Percentiles rank a stretch among this genome's conserved stretches.
Evolutionary conservation across 1,140 invertebrate species (phyloP).

Genomic region (Ceratoteleas bidentatus): DNA sequence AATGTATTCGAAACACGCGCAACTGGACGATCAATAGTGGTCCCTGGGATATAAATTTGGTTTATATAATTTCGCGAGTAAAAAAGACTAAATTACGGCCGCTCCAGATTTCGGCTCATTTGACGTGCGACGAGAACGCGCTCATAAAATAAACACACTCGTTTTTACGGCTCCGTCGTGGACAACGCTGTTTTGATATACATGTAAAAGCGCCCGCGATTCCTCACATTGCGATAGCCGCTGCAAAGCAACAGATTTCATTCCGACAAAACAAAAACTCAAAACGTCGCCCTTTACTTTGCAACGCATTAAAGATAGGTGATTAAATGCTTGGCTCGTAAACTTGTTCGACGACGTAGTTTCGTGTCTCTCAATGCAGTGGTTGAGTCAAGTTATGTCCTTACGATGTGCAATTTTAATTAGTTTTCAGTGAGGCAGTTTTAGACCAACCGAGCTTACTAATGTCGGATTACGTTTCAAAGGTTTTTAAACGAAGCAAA

Average conservation of each 20-base stretch:
- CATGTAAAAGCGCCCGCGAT: conserved; percentile 13
- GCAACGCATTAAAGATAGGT: conserved; percentile 17
- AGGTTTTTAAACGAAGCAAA: too few relatives aligned
- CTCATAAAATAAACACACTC: conserved; percentile 27
- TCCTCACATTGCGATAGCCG: conserved; percentile 11
- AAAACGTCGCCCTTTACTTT: background rate
- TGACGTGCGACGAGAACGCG: conserved; percentile 21
- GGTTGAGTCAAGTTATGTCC: conserved; percentile 6
- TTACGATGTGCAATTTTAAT: conserved; percentile 24
- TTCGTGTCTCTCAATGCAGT: conserved; percentile 7
- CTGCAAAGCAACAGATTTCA: conserved; percentile 28
- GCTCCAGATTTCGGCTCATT: conserved; percentile 40
- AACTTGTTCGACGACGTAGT: conserved; percentile 11
- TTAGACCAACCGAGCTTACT: background rate
- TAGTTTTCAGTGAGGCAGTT: conserved; percentile 1
- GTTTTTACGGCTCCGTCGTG: conserved; percentile 12
- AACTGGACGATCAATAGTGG: conserved; percentile 25
- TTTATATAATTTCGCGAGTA: conserved; percentile 40
- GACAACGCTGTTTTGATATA: conserved; percentile 23
- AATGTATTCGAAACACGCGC: background rate
- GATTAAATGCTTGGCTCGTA: conserved; percentile 12
- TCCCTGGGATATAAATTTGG: conserved; percentile 22
- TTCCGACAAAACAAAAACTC: conserved; percentile 15
- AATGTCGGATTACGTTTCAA: too few relatives aligned
- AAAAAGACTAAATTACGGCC: conserved; percentile 30